Evolutionary conservation across 2,797 vertebrate species (phyloP).

Genomic region (Karalla daura): DNA sequence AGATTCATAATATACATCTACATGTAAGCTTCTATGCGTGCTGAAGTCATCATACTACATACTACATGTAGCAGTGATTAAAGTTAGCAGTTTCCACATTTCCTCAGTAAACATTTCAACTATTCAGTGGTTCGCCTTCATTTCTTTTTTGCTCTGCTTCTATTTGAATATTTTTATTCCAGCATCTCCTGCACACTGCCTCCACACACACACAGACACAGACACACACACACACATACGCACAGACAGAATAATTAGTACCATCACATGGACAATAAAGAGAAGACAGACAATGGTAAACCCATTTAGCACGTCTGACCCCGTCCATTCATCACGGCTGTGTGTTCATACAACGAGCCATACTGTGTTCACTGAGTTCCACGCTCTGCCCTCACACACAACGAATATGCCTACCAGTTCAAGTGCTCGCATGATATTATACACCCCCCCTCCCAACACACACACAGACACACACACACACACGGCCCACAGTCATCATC

Average conservation of each 20-base stretch:
- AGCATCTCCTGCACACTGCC: slow-evolving; percentile 3
- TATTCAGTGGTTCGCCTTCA: background rate
- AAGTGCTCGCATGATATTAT: slow-evolving; percentile 43
- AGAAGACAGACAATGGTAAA: slow-evolving; percentile 24
- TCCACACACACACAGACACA: background rate
- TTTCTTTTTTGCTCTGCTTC: background rate
- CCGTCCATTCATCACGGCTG: slow-evolving; percentile 13
- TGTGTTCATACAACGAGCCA: slow-evolving; percentile 41
- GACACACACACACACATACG: background rate
- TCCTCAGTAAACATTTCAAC: background rate
- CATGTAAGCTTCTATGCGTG: no score
- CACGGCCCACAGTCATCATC: slow-evolving; percentile 20
- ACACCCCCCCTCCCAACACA: background rate
- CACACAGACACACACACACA: no score
- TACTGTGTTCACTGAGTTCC: slow-evolving; percentile 16
- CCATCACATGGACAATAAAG: slow-evolving; percentile 38
- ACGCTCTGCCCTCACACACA: slow-evolving; percentile 30
- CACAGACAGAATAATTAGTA: slow-evolving; percentile 1
- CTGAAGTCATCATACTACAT: no score
- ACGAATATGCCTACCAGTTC: slow-evolving; percentile 43
- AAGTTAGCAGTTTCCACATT: background rate
- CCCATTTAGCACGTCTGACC: slow-evolving; percentile 23
- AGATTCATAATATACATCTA: no score
- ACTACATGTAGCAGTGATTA: no score
- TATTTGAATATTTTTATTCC: slow-evolving; percentile 13